Evolutionary conservation across 2,888 invertebrate species (phyloP), one percentile per base, ranked within the genome.

Genomic region (Calliopum simillimum): DNA sequence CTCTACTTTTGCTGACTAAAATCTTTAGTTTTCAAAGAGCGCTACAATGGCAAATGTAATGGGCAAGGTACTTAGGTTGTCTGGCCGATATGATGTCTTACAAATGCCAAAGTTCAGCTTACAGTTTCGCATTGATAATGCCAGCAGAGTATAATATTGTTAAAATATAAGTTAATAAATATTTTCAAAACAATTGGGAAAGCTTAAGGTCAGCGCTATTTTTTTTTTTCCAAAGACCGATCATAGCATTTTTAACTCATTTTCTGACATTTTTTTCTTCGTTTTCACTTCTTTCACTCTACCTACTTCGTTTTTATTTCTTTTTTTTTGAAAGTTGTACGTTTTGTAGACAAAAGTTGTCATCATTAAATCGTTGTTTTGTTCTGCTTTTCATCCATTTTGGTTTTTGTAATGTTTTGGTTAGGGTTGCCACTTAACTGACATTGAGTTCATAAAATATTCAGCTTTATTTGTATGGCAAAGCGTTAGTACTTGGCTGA

Each of bases 341-440:
- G 63, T 69, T 69, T 62, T 44, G 68, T 8, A 61, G 68, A 61
- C 53, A 61, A 67, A 68, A 68, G 53, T 61, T 68, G 68, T 68
- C 68, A 68, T 61, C 68, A 58, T 68, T 68, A 25, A 61, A 41
- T 49, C 44, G 19, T 41, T 49, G 41, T 49, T 58, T 49, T 58
- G 16, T 33, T 33, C 8, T 33, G 33, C 33, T 33, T 33, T 33
- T 33, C 8, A 8, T 33, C 33, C 33, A 21, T 55, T 51, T 53
- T 49, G 47, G 33, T 62, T 11, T n/a, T 47, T 23, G 44, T 25
- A 33, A 53, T 51, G 51, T 53, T 65, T 53, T 61, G 13, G 61
- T 61, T 25, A 25, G 33, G 51, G 21, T 68, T 53, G 19, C 46
- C 43, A 53, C 62, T 62, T 53, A 58, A 43, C 23, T 68, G 14